Conservation (phyloP, 2,888 invertebrate genomes). For the Meloe dianella region DNA sequence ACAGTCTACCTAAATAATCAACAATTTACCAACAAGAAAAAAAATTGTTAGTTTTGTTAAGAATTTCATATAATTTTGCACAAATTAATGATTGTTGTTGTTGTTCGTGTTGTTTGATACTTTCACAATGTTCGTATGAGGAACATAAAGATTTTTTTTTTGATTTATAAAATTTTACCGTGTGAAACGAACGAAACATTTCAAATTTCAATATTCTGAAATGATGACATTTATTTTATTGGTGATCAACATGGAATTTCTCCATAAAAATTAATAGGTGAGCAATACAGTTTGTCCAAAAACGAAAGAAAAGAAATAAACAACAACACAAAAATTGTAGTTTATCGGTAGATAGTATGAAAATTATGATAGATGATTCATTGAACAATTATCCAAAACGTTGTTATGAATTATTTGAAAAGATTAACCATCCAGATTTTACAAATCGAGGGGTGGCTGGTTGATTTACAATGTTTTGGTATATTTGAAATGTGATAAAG, state of each 20-base stretch:
- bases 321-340: too few species aligned
- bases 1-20: not conserved
- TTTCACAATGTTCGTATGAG: not conserved
- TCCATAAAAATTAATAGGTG: not conserved
- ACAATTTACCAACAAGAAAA: not conserved
- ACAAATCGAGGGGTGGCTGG: not conserved
- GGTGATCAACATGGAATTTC: not conserved
- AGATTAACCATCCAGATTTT: conserved; percentile 10
- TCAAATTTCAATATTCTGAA: not conserved
- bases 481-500: not conserved
- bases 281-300: not conserved
- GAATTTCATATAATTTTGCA: not conserved
- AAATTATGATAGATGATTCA: not conserved
- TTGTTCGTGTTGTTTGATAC: conserved; percentile 7
- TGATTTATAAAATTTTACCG: too few species aligned
- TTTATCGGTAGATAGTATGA: too few species aligned
- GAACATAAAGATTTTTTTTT: too few species aligned
- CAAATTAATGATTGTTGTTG: not conserved
- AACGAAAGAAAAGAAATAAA: too few species aligned
- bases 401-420: conserved; percentile 6
- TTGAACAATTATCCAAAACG: conserved; percentile 5
- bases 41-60: not conserved
- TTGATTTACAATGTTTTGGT: conserved; percentile 10
- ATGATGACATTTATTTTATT: conserved; percentile 13
- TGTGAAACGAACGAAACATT: too few species aligned